A percentile compares a stretch with the other conserved stretches of the same genome.
Conservation (phyloP, 2,888 invertebrate genomes). For the Anoncus sp. region DNA sequence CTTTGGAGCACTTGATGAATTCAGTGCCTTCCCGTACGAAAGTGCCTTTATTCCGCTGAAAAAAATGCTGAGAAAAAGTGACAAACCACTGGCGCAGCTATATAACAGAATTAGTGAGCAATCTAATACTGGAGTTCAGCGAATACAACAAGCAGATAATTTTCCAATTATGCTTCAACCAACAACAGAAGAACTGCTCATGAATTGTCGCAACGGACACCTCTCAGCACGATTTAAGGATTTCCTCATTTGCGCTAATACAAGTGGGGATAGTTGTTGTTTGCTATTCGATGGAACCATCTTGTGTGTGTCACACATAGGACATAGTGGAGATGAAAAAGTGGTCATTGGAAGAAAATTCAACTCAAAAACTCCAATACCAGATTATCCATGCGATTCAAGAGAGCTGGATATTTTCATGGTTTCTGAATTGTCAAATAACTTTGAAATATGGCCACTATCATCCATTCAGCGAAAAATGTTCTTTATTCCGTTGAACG, state of each 20-base stretch:
- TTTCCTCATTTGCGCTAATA: neutral
- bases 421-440: neutral
- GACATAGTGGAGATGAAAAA: neutral
- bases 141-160: neutral
- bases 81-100: neutral
- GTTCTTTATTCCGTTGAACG: neutral
- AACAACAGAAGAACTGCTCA: neutral
- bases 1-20: neutral
- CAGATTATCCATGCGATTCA: slow-evolving; percentile 3
- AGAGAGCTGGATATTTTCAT: slow-evolving; percentile 7
- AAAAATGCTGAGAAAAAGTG: slow-evolving; percentile 9
- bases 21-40: neutral
- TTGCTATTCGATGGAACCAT: neutral
- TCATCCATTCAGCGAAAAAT: neutral
- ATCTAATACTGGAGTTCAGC: neutral
- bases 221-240: neutral
- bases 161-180: neutral
- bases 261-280: neutral
- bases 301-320: neutral
- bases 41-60: neutral
- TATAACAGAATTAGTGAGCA: slow-evolving; percentile 1
- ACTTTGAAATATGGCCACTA: neutral
- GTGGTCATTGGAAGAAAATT: neutral
- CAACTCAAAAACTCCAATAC: neutral
- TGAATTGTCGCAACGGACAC: neutral